These are phyloP conservation scores for Papilio polytes DNA, from an alignment of 1,140 invertebrate species.

Conservation along the genomic window DNA sequence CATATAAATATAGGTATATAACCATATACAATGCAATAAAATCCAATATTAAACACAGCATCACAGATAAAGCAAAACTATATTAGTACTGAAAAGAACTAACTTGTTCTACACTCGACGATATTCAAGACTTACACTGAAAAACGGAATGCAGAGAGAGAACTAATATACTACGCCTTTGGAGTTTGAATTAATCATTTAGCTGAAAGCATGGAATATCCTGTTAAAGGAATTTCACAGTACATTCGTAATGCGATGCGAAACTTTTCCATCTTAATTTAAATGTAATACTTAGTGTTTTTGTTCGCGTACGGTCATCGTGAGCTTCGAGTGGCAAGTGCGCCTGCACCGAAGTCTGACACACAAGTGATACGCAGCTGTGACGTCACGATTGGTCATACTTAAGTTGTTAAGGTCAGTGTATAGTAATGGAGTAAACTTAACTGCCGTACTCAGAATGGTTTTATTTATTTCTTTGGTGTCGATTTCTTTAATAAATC, in stretches of 20 bases:
- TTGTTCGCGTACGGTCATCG: conserved; percentile 11
- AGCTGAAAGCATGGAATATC: conserved; percentile 37
- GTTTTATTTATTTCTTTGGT: too few relatives aligned
- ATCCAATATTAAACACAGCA: neutral
- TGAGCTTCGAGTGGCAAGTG: conserved; percentile 4
- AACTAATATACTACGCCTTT: conserved; percentile 34
- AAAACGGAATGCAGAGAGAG: neutral
- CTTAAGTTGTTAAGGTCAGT: conserved; percentile 22
- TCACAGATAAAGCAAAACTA: too few relatives aligned
- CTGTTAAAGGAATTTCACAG: conserved; percentile 31
- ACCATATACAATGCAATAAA: neutral
- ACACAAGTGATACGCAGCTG: neutral
- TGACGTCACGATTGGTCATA: conserved; percentile 36
- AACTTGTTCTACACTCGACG: neutral
- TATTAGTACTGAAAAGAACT: neutral
- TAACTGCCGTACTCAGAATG: too few relatives aligned
- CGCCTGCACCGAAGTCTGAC: conserved; percentile 19
- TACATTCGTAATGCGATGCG: conserved; percentile 25
- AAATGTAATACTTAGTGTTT: conserved; percentile 2
- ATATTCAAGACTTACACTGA: conserved; percentile 27
- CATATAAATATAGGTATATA: neutral
- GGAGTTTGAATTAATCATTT: conserved; percentile 31
- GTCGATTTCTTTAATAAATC: too few relatives aligned
- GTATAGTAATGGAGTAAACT: neutral
- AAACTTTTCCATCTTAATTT: conserved; percentile 34